These are phyloP conservation scores for Dendrolimus houi DNA, from an alignment of 2,888 invertebrate species.

Conservation along the genomic window DNA sequence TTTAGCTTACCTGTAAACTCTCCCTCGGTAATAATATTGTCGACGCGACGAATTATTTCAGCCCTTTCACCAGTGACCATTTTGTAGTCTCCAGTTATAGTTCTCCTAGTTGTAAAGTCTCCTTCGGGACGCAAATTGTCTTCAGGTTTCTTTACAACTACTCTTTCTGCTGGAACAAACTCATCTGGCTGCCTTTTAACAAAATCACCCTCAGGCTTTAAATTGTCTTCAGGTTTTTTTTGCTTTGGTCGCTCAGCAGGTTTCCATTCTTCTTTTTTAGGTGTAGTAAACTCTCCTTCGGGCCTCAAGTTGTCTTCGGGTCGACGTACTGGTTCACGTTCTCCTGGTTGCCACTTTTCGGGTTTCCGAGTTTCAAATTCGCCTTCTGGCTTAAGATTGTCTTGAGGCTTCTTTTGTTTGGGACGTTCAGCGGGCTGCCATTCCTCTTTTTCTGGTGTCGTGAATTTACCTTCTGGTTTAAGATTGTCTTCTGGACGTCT, in stretches of 20 bases:
- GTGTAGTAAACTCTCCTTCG: slow-evolving; percentile 39
- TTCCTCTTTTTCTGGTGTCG: slow-evolving; percentile 36
- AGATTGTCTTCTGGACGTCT: slow-evolving; percentile 53
- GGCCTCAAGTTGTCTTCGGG: slow-evolving; percentile 71
- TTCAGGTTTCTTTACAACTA: slow-evolving; percentile 44
- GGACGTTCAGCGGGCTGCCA: slow-evolving; percentile 71
- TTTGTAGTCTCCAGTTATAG: slow-evolving; percentile 74
- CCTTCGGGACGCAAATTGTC: slow-evolving; percentile 75
- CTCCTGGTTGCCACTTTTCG: slow-evolving; percentile 66
- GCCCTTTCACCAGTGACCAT: slow-evolving; percentile 79
- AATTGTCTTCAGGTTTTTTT: slow-evolving; percentile 63
- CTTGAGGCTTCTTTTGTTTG: slow-evolving; percentile 71
- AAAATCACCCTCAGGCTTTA: slow-evolving; percentile 37
- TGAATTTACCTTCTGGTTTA: slow-evolving; percentile 66
- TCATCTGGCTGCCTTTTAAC: slow-evolving; percentile 38
- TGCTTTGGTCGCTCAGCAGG: slow-evolving; percentile 67
- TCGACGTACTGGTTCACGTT: slow-evolving; percentile 45
- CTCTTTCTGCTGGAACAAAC: slow-evolving; percentile 58
- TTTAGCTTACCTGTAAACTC: slow-evolving; percentile 78
- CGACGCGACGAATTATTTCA: slow-evolving; percentile 78
- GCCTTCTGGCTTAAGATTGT: slow-evolving; percentile 76
- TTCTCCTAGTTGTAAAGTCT: slow-evolving; percentile 73
- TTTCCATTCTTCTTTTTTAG: slow-evolving; percentile 60
- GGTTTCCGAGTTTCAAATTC: slow-evolving; percentile 59
- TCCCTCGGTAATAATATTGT: slow-evolving; percentile 80